Evolutionary conservation across 2,888 invertebrate species (phyloP), one percentile per base, ranked within the genome.

Genomic region (Agelastica alni): DNA sequence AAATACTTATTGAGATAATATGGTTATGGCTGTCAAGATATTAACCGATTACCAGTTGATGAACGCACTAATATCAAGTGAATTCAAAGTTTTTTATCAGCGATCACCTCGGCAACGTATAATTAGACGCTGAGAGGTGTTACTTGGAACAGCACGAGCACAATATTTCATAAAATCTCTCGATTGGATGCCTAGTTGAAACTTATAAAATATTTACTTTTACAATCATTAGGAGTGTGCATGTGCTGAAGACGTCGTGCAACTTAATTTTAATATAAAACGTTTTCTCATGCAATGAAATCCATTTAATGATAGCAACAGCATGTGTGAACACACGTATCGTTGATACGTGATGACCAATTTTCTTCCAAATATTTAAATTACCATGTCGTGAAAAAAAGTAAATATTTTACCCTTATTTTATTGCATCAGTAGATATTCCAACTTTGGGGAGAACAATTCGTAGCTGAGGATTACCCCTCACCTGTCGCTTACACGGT

Each of bases 71-170:
- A 60, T 60, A 47, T 55, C 53, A 51, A 46, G 47, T 42, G 41
- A 52, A 49, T 43, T 44, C 42, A 44, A 53, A 58, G 58, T 54
- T 56, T 60, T 47, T 51, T 51, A 56, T 60, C 56, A 44, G 36
- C 52, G 58, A 60, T 58, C 60, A 58, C 49, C 13, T 30, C 42
- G 45, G 46, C 20, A 60, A 49, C 54, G 42, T 60, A 51, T 58
- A 60, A 60, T 60, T 60, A 56, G 41, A 49, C 32, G 41, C 48
- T 39, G 39, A 51, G 56, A 56, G 55, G 55, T 56, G 58, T 57
- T 57, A 51, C 58, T 51, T 49, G 46, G 32, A 53, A 47, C 53
- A 48, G 47, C 60, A 58, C 56, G 58, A 58, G 52, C 37, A 47
- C 55, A 31, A 51, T 57, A 55, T 56, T 51, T 60, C 34, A 58